Conservation (phyloP, 2,888 invertebrate genomes). For the Cantharis rufa region DNA sequence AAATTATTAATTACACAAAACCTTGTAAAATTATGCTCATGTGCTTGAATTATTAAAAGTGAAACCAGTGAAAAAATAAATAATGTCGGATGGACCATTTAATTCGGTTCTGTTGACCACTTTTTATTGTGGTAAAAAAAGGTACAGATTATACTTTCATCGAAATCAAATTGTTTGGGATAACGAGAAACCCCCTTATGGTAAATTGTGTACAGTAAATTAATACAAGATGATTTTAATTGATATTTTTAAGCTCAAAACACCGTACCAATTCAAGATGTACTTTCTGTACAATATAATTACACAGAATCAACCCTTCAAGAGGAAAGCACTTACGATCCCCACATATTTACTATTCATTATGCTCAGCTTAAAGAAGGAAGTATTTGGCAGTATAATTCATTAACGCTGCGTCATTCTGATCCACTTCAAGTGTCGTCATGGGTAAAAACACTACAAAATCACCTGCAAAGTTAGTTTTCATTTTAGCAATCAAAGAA, state of each 20-base stretch:
- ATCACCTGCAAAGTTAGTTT: conserved; percentile 58
- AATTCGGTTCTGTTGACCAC: conserved; percentile 54
- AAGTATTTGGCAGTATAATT: conserved; percentile 64
- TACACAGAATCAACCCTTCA: conserved; percentile 52
- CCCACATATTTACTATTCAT: conserved; percentile 64
- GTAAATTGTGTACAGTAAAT: conserved; percentile 51
- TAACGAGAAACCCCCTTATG: conserved; percentile 60
- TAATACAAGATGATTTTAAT: conserved; percentile 9
- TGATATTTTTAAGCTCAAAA: conserved; percentile 57
- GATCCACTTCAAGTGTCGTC: conserved; percentile 65
- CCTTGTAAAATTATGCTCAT: neutral
- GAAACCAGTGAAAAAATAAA: neutral
- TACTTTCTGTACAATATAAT: conserved; percentile 59
- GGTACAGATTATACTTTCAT: conserved; percentile 66
- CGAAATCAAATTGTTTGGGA: conserved; percentile 68
- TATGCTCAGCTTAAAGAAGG: conserved; percentile 63
- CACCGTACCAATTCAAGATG: conserved; percentile 61
- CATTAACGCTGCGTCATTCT: conserved; percentile 62
- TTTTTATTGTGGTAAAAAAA: conserved; percentile 65
- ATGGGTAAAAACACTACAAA: conserved; percentile 65
- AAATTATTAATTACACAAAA: neutral
- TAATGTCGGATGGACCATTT: neutral
- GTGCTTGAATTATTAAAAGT: neutral
- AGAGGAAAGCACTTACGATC: conserved; percentile 47
- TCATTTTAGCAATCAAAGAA: neutral